Base-by-base conservation (phyloP, 2,113 vertebrate species). In the Dunckerocampus dactyliophorus region DNA sequence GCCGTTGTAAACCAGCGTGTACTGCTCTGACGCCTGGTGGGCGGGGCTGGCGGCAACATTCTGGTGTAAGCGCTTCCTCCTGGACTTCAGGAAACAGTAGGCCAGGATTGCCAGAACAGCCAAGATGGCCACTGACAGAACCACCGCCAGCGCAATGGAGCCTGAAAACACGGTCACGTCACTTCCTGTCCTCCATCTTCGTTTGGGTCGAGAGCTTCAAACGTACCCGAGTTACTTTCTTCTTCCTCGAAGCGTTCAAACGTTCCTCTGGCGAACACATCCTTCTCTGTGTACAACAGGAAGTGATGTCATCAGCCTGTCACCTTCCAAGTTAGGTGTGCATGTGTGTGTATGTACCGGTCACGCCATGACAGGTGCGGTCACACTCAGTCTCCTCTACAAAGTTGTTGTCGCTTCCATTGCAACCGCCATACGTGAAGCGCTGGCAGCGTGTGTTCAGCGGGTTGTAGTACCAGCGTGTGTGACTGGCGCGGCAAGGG, bases 361-460 rank as follows among this genome's bases (percentile, higher is more conserved):
- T 93, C 47, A 99, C 73, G 8, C 92, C 94, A 0, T 21, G 19
- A 58, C 97, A 99, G 0, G 72, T 77, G 1, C 82, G 39, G 3
- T 85, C 83, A 67, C 97, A 99, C 11, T 69, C 64, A 0, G 84
- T 47, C 55, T 94, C 83, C 0, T 77, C 22, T 15, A 85, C 63
- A 37, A 98, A 97, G 81, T 94, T 95, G 90, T 98, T 99, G 2
- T 69, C 69, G 68, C 94, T 98, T 43, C 89, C 91, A 0, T 88
- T 64, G 43, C 97, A 99, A 63, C 97, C 97, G 0, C 97, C 95
- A 0, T 88, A 99, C 12, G 91, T 96, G 83, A 98, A 99, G 15
- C 76, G 83, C 39, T 78, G 76, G 1, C 97, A 99, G 66, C 71
- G 86, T 60, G 73, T 82, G 2, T 65, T 65, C 71, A 92, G 86